Evolutionary conservation across 2,113 vertebrate species (phyloP).

Genomic region (Xerus inauris): DNA sequence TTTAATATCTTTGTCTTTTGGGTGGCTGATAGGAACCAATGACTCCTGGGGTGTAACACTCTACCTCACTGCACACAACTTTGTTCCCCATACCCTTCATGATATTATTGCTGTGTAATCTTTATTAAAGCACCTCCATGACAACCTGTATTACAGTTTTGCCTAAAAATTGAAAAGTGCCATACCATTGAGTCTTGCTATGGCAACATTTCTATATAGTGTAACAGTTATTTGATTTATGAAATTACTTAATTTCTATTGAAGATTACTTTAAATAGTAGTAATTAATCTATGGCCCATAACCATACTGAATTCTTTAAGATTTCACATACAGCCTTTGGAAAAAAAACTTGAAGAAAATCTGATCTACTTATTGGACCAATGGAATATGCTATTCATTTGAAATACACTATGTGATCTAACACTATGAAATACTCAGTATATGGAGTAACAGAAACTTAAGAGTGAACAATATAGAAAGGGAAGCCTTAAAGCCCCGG

Average conservation of each 20-base stretch:
- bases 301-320: not conserved
- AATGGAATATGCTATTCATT: not conserved
- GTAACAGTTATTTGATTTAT: not conserved
- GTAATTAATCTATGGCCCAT: not conserved
- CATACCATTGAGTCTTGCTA: not conserved
- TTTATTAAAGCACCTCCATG: not conserved
- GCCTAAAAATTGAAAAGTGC: not conserved
- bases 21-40: not conserved
- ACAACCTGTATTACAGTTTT: not conserved
- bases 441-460: not conserved
- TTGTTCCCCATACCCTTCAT: not conserved
- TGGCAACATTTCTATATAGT: not conserved
- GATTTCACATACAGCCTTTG: not conserved
- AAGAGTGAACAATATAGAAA: not conserved
- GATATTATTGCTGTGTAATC: not conserved
- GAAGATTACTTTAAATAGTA: not conserved
- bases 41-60: not conserved
- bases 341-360: not conserved
- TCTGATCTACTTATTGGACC: not conserved
- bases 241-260: not conserved
- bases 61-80: not conserved
- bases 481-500: not conserved
- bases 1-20: not conserved
- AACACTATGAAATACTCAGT: not conserved
- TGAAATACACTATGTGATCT: not conserved